Conservation (phyloP, 1,140 invertebrate genomes). For the Calycopis cecrops region DNA sequence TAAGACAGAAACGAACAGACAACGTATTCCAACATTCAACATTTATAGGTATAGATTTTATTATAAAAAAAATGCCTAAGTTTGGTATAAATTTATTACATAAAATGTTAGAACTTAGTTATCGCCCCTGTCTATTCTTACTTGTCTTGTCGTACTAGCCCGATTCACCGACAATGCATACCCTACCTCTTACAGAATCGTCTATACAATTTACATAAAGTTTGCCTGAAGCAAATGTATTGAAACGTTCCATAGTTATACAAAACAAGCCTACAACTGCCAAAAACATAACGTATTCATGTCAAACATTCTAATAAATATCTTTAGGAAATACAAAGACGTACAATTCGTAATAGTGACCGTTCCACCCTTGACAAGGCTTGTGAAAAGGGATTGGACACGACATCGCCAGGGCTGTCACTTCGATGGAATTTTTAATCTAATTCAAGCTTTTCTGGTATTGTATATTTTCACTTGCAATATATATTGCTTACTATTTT, state of each 20-base stretch:
- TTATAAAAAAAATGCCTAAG: too few species aligned
- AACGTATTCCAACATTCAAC: too few species aligned
- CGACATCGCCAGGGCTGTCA: constrained; percentile 28
- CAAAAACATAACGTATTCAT: constrained; percentile 38
- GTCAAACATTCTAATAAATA: constrained; percentile 49
- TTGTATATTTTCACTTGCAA: too few species aligned
- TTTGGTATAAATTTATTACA: too few species aligned
- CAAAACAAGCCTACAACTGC: constrained; percentile 4
- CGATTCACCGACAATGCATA: too few species aligned
- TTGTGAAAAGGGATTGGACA: constrained; percentile 62
- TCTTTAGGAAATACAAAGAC: constrained; percentile 43
- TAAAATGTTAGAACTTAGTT: too few species aligned
- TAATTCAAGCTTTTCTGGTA: constrained; percentile 27
- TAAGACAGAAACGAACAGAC: too few species aligned
- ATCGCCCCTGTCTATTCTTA: too few species aligned
- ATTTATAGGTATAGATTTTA: too few species aligned
- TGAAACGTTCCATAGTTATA: neutral
- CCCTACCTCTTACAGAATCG: neutral
- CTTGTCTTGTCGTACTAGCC: too few species aligned
- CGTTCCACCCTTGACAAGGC: constrained; percentile 40
- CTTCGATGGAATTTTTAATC: constrained; percentile 27
- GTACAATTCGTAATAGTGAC: constrained; percentile 39
- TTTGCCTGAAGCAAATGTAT: constrained; percentile 14
- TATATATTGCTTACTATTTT: too few species aligned
- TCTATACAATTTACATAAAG: constrained; percentile 7